Evolutionary conservation across 2,113 vertebrate genomes (phyloP), one percentile per base, ranked within the genome.

Genomic region (Calidris pygmaea): DNA sequence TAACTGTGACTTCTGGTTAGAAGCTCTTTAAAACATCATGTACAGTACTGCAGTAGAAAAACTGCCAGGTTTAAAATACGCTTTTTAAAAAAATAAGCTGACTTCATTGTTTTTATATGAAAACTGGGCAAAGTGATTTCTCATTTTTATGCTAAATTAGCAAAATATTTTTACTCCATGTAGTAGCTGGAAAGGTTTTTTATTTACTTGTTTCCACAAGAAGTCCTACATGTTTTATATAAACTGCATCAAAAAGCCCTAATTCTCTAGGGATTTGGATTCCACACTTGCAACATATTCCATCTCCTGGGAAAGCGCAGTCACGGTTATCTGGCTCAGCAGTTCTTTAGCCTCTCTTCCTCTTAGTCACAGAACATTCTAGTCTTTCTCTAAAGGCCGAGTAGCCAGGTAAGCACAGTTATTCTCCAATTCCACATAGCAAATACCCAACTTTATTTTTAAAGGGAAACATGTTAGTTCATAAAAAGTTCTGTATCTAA

Each of bases 1-100:
- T 97, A 89, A 82, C 84, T 90, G 84, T 84, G 85, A 80, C 52
- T 96, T 96, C 96, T 91, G 87, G 76, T 93, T 96, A 73, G 65
- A 87, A 94, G 65, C 89, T 95, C 76, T 94, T 94, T 62, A 85
- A 86, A 87, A 89, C 72, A 93, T 87, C 60, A n/a, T 60, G 80
- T 95, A 94, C 88, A 96, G 91, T 96, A 91, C 95, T 97, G 90
- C 96, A 96, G 37, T 90, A 94, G 95, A 95, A 96, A 95, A 89
- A 90, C 62, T 89, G 58, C 86, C 30, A 88, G 9, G 62, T 81
- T 96, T 92, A 95, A 95, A 96, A 89, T 65, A 58, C 0, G 86
- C 75, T 96, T 89, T 91, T 63, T 47, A 34, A 82, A 94, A 90
- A 89, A 71, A 94, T 32, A 87, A 93, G 48, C 23, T 92, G 73